Base-by-base conservation (phyloP, 2,113 vertebrate species). In the Pimephales promelas region DNA sequence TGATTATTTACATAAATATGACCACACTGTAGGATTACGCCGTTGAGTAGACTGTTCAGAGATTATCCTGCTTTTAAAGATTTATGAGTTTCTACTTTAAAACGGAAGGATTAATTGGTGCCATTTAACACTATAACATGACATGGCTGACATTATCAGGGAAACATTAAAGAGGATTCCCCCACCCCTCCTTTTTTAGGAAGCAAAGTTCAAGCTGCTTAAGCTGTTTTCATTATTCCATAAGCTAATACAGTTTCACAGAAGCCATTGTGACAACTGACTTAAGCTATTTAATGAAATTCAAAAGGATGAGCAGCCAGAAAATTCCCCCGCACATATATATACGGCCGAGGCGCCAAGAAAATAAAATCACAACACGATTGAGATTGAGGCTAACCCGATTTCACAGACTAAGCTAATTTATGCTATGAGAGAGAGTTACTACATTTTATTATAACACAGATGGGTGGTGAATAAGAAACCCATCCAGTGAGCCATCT, bases 41-140 rank as follows among this genome's bases (percentile, higher is more conserved):
- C 14, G 22, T 26, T 28, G 84, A 64, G 72, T 78, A 71, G 40
- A 57, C 74, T 57, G 40, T 49, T 83, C 79, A 31, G 71, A 82
- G 85, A 88, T 89, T 85, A 88, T 85, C 81, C 82, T 43, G 74
- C 82, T 85, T 85, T 82, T 81, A 83, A 68, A 83, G 72, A 79
- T 77, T 85, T 82, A 77, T 68, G 59, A 79, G 83, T 86, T 88
- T 86, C 78, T 49, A 75, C 86, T 85, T 84, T 76, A 80, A 83
- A 83, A 82, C 59, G 85, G 79, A 79, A 68, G 76, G 84, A 88
- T 87, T 88, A 88, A 86, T 87, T 87, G 82, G 81, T 79, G 81
- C 85, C 78, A 83, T 88, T 88, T 89, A 85, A 83, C 81, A 83
- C 82, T 87, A 85, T 84, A 83, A 84, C 64, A 84, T 85, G 87